Conservation (phyloP, 2,797 vertebrate species). For the Sandelia bainsii region DNA sequence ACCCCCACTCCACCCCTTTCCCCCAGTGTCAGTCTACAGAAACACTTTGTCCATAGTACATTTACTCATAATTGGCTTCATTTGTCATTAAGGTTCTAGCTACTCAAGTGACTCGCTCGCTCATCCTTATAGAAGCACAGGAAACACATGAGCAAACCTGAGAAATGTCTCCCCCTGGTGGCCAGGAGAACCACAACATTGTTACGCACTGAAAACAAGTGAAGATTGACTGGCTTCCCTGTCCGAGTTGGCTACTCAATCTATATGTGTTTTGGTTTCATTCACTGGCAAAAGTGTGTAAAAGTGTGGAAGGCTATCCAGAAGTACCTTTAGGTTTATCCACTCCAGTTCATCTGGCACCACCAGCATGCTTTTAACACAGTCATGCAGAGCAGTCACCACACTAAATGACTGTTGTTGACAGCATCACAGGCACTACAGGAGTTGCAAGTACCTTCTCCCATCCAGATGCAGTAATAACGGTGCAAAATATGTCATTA, state of each 20-base stretch:
- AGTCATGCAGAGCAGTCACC: slow-evolving; percentile 18
- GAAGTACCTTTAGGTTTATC: too few relatives aligned
- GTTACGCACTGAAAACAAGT: not conserved
- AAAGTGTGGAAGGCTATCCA: too few relatives aligned
- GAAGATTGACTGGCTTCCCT: not conserved
- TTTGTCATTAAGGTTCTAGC: slow-evolving; percentile 45
- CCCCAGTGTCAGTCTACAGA: slow-evolving; percentile 42
- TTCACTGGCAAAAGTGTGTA: too few relatives aligned
- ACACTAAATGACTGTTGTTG: slow-evolving; percentile 30
- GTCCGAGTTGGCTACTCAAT: too few relatives aligned
- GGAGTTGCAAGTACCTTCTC: slow-evolving; percentile 7
- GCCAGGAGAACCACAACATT: not conserved
- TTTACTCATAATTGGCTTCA: slow-evolving; percentile 64
- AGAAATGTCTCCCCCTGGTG: not conserved
- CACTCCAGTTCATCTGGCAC: too few relatives aligned
- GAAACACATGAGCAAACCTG: not conserved
- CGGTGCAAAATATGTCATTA: slow-evolving; percentile 25
- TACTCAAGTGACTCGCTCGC: slow-evolving; percentile 12
- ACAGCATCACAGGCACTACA: slow-evolving; percentile 15
- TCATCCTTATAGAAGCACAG: not conserved
- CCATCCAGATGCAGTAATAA: slow-evolving; percentile 1
- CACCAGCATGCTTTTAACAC: not conserved
- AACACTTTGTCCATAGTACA: slow-evolving; percentile 43
- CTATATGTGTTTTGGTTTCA: too few relatives aligned
- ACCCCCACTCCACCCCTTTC: slow-evolving; percentile 40